Base-by-base conservation (phyloP, 2,888 invertebrate species). In the Lagria hirta region DNA sequence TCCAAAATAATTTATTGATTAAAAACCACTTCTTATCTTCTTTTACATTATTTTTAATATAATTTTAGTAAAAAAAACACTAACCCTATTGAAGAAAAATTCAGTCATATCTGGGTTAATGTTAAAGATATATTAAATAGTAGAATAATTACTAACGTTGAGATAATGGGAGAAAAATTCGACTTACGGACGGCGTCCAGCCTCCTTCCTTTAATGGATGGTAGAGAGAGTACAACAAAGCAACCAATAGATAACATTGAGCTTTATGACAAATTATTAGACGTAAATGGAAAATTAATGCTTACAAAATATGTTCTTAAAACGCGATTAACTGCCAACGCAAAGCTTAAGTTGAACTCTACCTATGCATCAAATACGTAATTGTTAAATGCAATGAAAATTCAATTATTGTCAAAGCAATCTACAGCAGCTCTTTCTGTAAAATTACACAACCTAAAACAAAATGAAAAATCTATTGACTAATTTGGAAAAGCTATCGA, bases 231-330 rank as follows among this genome's bases (percentile, higher is more conserved):
- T 12, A 32, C 26, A 6, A 48, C 49, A 6, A 52, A 52, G 30
- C 53, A 53, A 16, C 24, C 55, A 10, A 56, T 55, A 32, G 54
- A 58, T 50, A 43, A 51, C 12, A 56, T 51, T 17, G 43, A 47
- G 20, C 50, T 52, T 30, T 52, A 58, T 27, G 36, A 48, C 16
- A 20, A 5, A 1, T 23, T 52, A n/a, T 26, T 55, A 28, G 40
- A 54, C 33, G 27, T 28, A 17, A 34, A 35, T 2, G 49, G 54
- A 7, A 54, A 57, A 42, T 40, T 37, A 34, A 36, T 49, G 13
- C 17, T 54, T 17, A 51, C 41, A 11, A 52, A 30, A 11, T 55
- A 38, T 43, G 35, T 55, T 27, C 33, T 52, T 11, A 52, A 57
- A 43, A 35, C 44, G 13, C 40, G 37, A 21, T 27, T 51, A 4